These are phyloP conservation scores for Acronicta leporina DNA, from an alignment of 2,888 invertebrate genomes.

Conservation along the genomic window DNA sequence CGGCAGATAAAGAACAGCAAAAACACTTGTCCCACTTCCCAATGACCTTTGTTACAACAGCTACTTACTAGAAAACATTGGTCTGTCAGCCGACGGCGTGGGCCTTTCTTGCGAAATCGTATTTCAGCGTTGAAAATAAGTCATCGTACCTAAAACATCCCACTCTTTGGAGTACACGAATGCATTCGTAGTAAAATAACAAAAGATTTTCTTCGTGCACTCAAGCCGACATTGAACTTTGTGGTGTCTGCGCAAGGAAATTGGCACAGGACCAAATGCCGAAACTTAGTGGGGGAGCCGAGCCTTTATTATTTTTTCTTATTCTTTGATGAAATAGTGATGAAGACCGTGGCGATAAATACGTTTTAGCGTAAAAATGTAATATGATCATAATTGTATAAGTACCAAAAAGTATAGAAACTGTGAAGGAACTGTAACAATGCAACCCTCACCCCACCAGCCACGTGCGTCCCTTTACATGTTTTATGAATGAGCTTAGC, in stretches of 20 bases:
- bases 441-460: conserved; percentile 64
- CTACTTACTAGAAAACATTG: conserved; percentile 67
- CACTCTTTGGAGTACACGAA: conserved; percentile 37
- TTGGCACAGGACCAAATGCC: conserved; percentile 80
- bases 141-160: conserved; percentile 22
- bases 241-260: conserved; percentile 70
- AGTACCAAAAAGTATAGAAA: conserved; percentile 49
- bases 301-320: conserved; percentile 27
- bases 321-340: conserved; percentile 18
- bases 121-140: conserved; percentile 47
- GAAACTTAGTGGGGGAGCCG: conserved; percentile 54
- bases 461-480: conserved; percentile 76
- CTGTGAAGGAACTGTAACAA: conserved; percentile 59
- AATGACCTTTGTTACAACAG: conserved; percentile 83
- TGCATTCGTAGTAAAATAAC: conserved; percentile 43
- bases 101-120: conserved; percentile 45
- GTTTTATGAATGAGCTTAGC: conserved; percentile 80
- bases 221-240: conserved; percentile 81
- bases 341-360: conserved; percentile 16
- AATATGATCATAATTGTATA: conserved; percentile 34
- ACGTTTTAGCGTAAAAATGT: conserved; percentile 42
- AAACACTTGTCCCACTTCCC: conserved; percentile 83
- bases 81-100: conserved; percentile 48
- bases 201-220: conserved; percentile 55
- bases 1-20: conserved; percentile 80